Percentiles rank a stretch among this genome's conserved stretches.
These are phyloP conservation scores for Ennomos erosarius DNA, from an alignment of 2,888 invertebrate genomes.

Conservation along the genomic window DNA sequence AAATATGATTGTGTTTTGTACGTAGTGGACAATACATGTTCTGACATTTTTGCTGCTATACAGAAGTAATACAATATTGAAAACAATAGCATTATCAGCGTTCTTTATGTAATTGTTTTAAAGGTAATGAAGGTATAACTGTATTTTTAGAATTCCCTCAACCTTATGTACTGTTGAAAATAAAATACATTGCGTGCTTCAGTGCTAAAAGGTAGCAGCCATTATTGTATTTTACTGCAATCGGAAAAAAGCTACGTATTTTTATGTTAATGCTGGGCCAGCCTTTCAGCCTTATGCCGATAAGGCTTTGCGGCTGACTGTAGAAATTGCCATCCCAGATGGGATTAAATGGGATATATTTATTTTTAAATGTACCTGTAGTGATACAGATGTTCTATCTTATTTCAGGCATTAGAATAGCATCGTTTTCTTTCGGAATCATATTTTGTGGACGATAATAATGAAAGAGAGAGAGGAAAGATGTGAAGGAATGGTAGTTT, in stretches of 20 bases:
- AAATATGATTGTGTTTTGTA: too few species aligned
- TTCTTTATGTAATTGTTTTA: too few species aligned
- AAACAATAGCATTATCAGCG: too few species aligned
- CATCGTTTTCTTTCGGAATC: too few species aligned
- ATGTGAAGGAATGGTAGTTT: too few species aligned
- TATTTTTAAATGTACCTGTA: not conserved
- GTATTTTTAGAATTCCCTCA: not conserved
- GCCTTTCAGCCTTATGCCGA: constrained; percentile 1
- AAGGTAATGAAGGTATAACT: not conserved
- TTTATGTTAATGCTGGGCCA: constrained; percentile 6
- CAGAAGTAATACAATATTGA: too few species aligned
- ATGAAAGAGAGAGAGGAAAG: too few species aligned
- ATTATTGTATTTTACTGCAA: constrained; percentile 22
- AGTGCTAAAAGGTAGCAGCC: constrained; percentile 12
- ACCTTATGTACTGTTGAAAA: not conserved
- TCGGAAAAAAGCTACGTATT: constrained; percentile 3
- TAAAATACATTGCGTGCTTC: not conserved
- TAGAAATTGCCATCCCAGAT: not conserved
- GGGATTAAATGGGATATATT: constrained; percentile 5
- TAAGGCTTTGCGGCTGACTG: not conserved
- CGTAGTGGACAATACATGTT: too few species aligned
- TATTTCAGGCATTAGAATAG: not conserved
- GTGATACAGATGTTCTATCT: not conserved
- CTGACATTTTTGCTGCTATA: too few species aligned
- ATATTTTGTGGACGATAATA: too few species aligned